phyloP scores from a whole-genome alignment of 2,113 vertebrate species.

The Hippocampus zosterae region DNA sequence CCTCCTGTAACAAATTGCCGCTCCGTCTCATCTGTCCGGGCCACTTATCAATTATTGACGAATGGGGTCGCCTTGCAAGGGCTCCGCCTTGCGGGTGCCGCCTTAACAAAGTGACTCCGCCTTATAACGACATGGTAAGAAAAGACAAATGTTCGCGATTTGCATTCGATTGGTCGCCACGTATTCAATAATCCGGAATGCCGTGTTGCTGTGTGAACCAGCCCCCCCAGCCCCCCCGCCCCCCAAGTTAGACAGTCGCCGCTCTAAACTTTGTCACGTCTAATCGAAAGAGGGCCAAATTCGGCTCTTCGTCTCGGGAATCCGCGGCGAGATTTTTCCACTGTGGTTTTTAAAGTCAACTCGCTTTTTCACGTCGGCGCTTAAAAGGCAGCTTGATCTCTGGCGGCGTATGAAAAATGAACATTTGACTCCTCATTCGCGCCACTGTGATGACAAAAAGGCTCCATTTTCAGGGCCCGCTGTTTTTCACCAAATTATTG shows the following conservation, averaged over 20 bases:
- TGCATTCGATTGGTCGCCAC: too few relatives aligned
- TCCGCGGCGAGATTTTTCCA: too few relatives aligned
- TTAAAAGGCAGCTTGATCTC: not conserved
- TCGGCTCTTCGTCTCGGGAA: too few relatives aligned
- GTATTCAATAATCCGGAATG: too few relatives aligned
- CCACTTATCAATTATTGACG: constrained; percentile 79
- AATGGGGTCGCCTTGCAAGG: constrained; percentile 70
- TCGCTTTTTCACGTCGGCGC: not conserved
- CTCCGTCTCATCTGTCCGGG: constrained; percentile 73
- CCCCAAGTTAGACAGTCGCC: too few relatives aligned
- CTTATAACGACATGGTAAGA: constrained; percentile 14
- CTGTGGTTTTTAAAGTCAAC: too few relatives aligned
- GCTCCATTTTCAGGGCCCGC: not conserved
- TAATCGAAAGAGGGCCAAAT: too few relatives aligned
- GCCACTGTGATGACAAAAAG: too few relatives aligned
- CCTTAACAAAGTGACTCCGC: constrained; percentile 45
- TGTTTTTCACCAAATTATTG: not conserved
- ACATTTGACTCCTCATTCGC: not conserved
- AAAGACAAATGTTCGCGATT: not conserved
- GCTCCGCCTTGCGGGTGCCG: constrained; percentile 24
- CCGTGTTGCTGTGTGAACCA: too few relatives aligned
- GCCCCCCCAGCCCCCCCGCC: too few relatives aligned
- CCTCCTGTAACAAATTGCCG: constrained; percentile 64
- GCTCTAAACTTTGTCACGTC: too few relatives aligned
- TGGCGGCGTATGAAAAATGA: not conserved